Conservation (phyloP, 2,797 vertebrate species). For the Argyrosomus regius region DNA sequence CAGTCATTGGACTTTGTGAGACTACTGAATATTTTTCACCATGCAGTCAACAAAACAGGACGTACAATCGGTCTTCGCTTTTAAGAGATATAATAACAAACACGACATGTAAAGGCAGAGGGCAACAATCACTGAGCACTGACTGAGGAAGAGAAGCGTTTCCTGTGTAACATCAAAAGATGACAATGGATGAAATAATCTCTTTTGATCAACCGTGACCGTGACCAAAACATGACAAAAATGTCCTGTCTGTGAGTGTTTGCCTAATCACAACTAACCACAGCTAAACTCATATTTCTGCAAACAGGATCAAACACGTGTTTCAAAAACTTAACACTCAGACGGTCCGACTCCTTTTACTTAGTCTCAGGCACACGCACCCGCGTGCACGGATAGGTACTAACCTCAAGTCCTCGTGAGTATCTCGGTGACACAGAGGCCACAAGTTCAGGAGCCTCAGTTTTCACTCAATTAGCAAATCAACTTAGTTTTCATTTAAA, state of each 20-base stretch:
- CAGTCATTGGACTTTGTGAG: neutral
- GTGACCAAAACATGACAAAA: constrained; percentile 19
- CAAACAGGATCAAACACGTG: constrained; percentile 40
- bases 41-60: neutral
- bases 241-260: constrained; percentile 3
- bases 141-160: neutral
- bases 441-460: constrained; percentile 53
- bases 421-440: constrained; percentile 31
- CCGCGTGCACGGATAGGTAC: neutral
- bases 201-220: constrained; percentile 14
- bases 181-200: neutral
- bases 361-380: neutral
- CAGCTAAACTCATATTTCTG: constrained; percentile 10
- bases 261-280: constrained; percentile 27
- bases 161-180: constrained; percentile 21
- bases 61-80: neutral
- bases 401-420: constrained; percentile 17
- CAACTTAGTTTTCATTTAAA: constrained; percentile 52
- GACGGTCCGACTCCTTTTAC: neutral
- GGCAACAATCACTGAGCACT: neutral
- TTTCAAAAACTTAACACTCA: neutral
- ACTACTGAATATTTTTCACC: neutral
- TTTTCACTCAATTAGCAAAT: constrained; percentile 67
- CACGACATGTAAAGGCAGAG: neutral
- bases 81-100: neutral